Conservation (phyloP, 1,140 invertebrate genomes). For the Temnothorax nylanderi region DNA sequence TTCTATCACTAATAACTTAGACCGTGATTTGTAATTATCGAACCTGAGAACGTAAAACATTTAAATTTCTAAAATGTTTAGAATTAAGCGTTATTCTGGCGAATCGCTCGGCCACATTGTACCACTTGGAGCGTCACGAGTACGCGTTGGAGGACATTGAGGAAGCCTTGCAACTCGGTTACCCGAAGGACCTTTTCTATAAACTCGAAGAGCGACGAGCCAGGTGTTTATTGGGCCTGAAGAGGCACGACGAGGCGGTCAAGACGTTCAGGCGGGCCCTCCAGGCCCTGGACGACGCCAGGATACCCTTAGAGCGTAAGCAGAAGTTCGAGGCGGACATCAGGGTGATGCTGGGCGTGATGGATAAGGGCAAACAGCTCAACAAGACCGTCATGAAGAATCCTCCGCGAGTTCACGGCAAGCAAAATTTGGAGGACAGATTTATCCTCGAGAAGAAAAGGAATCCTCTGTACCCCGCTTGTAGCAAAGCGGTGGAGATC, state of each 20-base stretch:
- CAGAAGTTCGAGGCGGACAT: slow-evolving; percentile 89
- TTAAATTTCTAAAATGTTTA: slow-evolving; percentile 36
- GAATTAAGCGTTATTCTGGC: slow-evolving; percentile 92
- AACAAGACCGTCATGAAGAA: slow-evolving; percentile 77
- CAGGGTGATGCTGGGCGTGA: slow-evolving; percentile 90
- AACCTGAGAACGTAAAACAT: not conserved
- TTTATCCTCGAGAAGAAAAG: slow-evolving; percentile 70
- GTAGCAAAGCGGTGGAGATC: slow-evolving; percentile 87
- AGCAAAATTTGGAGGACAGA: slow-evolving; percentile 69
- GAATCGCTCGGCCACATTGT: slow-evolving; percentile 95
- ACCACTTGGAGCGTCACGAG: slow-evolving; percentile 91
- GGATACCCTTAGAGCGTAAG: slow-evolving; percentile 88
- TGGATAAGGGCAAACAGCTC: slow-evolving; percentile 86
- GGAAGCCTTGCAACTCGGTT: slow-evolving; percentile 89
- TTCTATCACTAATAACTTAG: not conserved
- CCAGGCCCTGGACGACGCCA: slow-evolving; percentile 88
- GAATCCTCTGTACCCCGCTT: slow-evolving; percentile 86
- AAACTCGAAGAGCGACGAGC: slow-evolving; percentile 93
- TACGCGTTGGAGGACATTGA: slow-evolving; percentile 90
- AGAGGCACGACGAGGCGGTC: slow-evolving; percentile 89
- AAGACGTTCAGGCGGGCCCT: slow-evolving; percentile 89
- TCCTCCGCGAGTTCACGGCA: slow-evolving; percentile 71
- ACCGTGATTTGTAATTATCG: not conserved
- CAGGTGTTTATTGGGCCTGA: slow-evolving; percentile 91
- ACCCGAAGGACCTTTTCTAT: slow-evolving; percentile 91